Base-by-base conservation (phyloP, 2,797 vertebrate genomes). In the Enteromius fasciolatus region DNA sequence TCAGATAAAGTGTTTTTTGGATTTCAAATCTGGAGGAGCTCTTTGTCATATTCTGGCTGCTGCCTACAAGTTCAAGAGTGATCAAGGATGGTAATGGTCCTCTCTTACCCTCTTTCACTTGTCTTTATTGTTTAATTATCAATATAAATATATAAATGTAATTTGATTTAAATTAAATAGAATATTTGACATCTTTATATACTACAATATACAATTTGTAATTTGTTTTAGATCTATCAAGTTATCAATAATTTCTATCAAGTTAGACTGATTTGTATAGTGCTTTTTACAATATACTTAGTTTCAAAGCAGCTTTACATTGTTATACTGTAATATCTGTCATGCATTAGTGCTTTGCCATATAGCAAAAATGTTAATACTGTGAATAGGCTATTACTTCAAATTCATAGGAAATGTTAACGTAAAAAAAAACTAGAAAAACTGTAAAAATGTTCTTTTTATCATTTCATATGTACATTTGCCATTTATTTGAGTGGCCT, bases 11-110 rank as follows among this genome's bases (percentile, higher is more conserved):
- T 96, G 97, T 93, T 99, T 99, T 89, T 92, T 99, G 92, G 98
- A 99, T 92, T 99, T 99, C 89, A 99, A 99, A 92, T 96, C 97
- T 11, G 97, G 98, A 76, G 98, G 98, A 39, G 93, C 97, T 84
- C 92, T 99, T 17, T 99, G 97, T 92, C 97, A 99, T 89, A 98
- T 99, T 87, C 94, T 99, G 89, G 98, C 98, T 86, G 96, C 97
- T 50, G 98, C 97, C 88, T 99, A 99, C 94, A 99, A 99, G 90
- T 99, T 99, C 92, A 99, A 99, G 93, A 99, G 97, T 88, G 98
- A 99, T 93, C 98, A 99, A 92, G 98, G 97, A 96, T 99, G 98
- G 98, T 99, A 94, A 96, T 96, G 84, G n/a, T 52, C 14, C 14
- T 61, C 25, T 64, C 23, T 52, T 18, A 61, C 57, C 69, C 6